Conservation (phyloP, 2,888 invertebrate genomes). For the Torymus auratus region DNA sequence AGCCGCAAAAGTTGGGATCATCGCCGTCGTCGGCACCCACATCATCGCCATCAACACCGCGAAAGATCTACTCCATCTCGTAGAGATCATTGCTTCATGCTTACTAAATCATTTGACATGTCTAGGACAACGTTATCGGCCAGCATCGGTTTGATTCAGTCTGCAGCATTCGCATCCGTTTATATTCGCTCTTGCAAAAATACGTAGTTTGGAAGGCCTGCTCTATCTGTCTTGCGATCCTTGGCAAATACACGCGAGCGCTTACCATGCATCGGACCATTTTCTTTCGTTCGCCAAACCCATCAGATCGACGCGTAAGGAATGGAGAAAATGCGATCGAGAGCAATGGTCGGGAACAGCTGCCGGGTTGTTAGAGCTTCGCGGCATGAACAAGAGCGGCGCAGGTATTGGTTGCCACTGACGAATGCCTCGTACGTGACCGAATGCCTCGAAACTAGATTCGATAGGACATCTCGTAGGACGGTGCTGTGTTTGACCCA, state of each 20-base stretch:
- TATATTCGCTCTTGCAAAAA: not conserved
- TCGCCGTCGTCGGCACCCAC: constrained; percentile 67
- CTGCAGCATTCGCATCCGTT: not conserved
- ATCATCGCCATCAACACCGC: constrained; percentile 71
- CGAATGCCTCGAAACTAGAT: constrained; percentile 52
- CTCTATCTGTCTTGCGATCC: not conserved
- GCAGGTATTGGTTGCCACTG: constrained; percentile 36
- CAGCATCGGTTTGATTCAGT: not conserved
- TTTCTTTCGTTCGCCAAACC: constrained; percentile 42
- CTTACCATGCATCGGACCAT: constrained; percentile 22
- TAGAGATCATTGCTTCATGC: constrained; percentile 59
- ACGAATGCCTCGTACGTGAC: constrained; percentile 60
- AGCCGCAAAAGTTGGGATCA: constrained; percentile 65
- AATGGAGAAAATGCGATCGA: constrained; percentile 10
- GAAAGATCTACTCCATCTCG: constrained; percentile 76
- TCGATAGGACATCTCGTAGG: constrained; percentile 51
- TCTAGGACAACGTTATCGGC: not conserved
- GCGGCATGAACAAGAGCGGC: constrained; percentile 13
- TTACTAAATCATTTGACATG: not conserved
- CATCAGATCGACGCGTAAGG: constrained; percentile 32
- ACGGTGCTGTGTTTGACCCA: not conserved
- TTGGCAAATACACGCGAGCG: not conserved
- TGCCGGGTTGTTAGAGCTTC: not conserved
- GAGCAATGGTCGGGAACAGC: not conserved
- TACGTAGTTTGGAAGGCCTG: not conserved